Evolutionary conservation across 1,140 invertebrate species (phyloP), one percentile per base, ranked within the genome.

Genomic region (Drosophila paulistorum): DNA sequence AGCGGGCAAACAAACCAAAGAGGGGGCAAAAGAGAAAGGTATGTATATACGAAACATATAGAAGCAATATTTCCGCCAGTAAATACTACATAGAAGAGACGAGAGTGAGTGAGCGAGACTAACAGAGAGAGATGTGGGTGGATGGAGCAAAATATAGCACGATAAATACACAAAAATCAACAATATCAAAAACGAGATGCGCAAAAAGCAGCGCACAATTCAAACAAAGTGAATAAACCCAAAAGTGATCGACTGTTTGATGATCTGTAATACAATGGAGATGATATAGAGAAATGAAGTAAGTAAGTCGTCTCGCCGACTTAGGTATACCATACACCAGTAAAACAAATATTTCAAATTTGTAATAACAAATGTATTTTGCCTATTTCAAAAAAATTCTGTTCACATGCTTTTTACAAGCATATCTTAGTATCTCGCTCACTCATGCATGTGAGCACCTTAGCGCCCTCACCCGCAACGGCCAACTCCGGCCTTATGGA

Each of bases 51-150:
- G 3, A 11, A 74, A 37, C 14, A 63, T 58, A 45, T 33, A 67
- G 37, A 86, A 81, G 64, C 79, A 59, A 82, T 82, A 71, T 77
- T 84, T 84, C 81, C 81, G 81, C 65, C 62, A 42, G 62, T 65
- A 59, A 62, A 57, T 58, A 63, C 62, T 59, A 42, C 51, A 59
- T 11, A 51, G 37, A 42, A 63, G 10, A 30, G 30, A 6, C 30
- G 6, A 30, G 1, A 26, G 23, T 13, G 4, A 41, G 23, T 6
- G 14, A 69, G 39, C 35, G 41, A 41, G n/a, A 59, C 65, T 3
- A 17, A 26, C 23, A 4, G 42, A 45, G n/a, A 51, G 45, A 9
- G 3, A 51, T 23, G 45, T 10, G 17, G 45, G 45, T 20, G 45
- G 35, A 75, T 42, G 63, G 54, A 68, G 74, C 41, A 75, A 23